Percentiles rank a stretch among this genome's conserved stretches.
phyloP scores from a whole-genome alignment of 2,888 invertebrate genomes.

The Orchestes rusci region DNA sequence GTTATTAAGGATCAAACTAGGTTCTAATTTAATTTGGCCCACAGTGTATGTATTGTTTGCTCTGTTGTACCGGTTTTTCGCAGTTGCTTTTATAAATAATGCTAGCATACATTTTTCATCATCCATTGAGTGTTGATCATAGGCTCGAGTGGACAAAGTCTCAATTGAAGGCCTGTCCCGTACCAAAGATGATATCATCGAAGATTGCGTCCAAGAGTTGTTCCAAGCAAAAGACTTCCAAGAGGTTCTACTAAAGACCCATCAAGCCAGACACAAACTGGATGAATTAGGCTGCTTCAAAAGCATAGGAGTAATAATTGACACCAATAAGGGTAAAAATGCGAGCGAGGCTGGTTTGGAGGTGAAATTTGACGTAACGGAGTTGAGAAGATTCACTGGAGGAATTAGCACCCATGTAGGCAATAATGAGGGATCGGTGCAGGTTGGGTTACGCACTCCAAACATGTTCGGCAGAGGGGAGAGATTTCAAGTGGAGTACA shows the following conservation, averaged over 20 bases:
- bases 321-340: constrained; percentile 72
- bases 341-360: constrained; percentile 76
- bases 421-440: constrained; percentile 84
- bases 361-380: constrained; percentile 81
- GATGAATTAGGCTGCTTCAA: constrained; percentile 85
- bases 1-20: no score
- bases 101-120: no score
- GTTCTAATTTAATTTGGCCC: no score
- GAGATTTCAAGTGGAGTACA: constrained; percentile 71
- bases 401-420: constrained; percentile 82
- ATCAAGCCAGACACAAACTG: constrained; percentile 65
- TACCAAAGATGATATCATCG: constrained; percentile 84
- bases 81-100: no score
- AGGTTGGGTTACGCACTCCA: constrained; percentile 66
- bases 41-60: no score
- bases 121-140: no score
- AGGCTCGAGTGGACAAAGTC: constrained; percentile 80
- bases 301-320: constrained; percentile 77
- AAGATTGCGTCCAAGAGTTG: constrained; percentile 69
- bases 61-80: no score
- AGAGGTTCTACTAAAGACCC: constrained; percentile 66
- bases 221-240: constrained; percentile 81
- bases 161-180: constrained; percentile 77
- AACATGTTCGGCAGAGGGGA: constrained; percentile 88
- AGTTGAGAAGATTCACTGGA: constrained; percentile 74